phyloP scores from a whole-genome alignment of 2,797 vertebrate species.

The Lateolabrax maculatus region DNA sequence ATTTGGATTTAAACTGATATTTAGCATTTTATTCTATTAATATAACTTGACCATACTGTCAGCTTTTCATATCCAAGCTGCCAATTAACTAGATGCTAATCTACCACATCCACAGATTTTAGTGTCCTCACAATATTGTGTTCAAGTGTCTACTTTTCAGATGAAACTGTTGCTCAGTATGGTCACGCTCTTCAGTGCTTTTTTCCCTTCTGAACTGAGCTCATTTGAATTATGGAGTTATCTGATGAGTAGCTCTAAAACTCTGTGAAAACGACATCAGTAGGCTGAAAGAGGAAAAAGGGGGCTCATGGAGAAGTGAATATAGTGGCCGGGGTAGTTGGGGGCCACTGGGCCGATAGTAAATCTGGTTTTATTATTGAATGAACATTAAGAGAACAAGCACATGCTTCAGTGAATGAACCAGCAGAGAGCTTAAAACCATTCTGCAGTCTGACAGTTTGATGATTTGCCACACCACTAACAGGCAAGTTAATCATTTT shows the following conservation, averaged over 20 bases:
- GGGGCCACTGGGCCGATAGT: conserved; percentile 41
- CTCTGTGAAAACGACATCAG: conserved; percentile 51
- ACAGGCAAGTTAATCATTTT: conserved; percentile 47
- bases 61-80: background rate
- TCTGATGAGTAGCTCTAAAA: conserved; percentile 43
- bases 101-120: background rate
- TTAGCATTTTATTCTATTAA: too few relatives aligned
- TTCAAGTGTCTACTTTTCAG: background rate
- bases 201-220: conserved; percentile 7
- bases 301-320: conserved; percentile 20
- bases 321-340: conserved; percentile 23
- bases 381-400: conserved; percentile 35
- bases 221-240: conserved; percentile 50
- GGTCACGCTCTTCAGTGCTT: background rate
- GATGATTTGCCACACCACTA: conserved; percentile 31
- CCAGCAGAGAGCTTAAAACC: conserved; percentile 5
- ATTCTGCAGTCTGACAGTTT: conserved; percentile 9
- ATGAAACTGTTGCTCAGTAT: background rate
- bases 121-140: background rate
- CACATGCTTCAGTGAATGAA: conserved; percentile 42
- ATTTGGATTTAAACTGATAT: too few relatives aligned
- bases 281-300: conserved; percentile 30
- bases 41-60: background rate
- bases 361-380: conserved; percentile 69
- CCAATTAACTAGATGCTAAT: too few relatives aligned